Evolutionary conservation across 2,888 invertebrate genomes (phyloP), one percentile per base, ranked within the genome.

Genomic region (Rambutsinella grinnellia): DNA sequence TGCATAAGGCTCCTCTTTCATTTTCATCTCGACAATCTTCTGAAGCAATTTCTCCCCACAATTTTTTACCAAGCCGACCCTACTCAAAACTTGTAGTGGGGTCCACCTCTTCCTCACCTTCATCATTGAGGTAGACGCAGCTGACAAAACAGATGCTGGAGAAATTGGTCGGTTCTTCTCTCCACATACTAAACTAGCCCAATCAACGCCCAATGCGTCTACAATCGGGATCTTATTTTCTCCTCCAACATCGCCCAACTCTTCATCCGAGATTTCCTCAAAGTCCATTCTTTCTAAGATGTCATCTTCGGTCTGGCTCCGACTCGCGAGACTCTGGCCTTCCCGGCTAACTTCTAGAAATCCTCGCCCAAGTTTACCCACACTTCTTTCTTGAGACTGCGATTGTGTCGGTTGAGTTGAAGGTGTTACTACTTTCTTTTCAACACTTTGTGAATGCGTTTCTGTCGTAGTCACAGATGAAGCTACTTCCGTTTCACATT

Each of bases 161-260:
- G 89, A 89, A 44, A 90, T 89, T 3, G 93, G 93, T 87, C 94
- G 94, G 24, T 71, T 79, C 60, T 76, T 77, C 2, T 93, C 93
- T 17, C 80, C 74, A 49, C 80, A 75, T 0, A 94, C 93, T 56
- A 97, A 88, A 85, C 94, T 94, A 13, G 94, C 93, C 96, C 96
- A 96, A 87, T 97, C 96, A 1, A 97, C 96, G n/a, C 96, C 96
- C 27, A 97, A 87, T n/a, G 95, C 95, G 87, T 96, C 96, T 3
- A 95, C 95, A 78, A 96, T 90, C 44, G 93, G 85, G 49, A 90
- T 89, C 85, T 90, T 91, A 15, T 93, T 90, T 84, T 94, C 93
- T 5, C 75, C 75, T 5, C 51, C 61, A 85, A 94, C 94, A 86
- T 84, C 84, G 17, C 95, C 95, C 44, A 95, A 87, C 86, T 95